Base-by-base conservation (phyloP, 2,113 vertebrate genomes). In the Gnathonemus echidnorhynchus region DNA sequence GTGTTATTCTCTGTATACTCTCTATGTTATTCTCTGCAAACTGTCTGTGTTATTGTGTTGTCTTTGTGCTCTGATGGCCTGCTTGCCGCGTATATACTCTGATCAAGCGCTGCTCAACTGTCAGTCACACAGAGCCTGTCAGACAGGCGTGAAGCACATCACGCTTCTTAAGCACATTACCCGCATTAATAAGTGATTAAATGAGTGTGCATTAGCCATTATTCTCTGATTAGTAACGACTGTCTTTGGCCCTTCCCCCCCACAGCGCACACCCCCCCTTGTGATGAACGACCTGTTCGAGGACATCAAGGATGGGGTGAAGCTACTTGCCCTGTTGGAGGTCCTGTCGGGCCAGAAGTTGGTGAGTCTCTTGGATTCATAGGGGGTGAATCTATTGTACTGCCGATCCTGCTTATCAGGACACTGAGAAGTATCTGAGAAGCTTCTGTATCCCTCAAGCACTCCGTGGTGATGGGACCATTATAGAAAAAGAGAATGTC, bases 281-380 rank as follows among this genome's bases (percentile, higher is more conserved):
- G 93, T 97, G 89, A 94, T 99, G 88, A 97, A 96, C 21, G 97
- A 99, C 88, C 96, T 99, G 27, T 99, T 98, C 93, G 97, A 98
- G 94, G 98, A 99, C 92, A 98, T 99, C 93, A 99, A 98, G 94
- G 98, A 99, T 94, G 98, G 98, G 0, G 95, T 97, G 83, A 97
- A 96, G 95, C 94, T 99, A 1, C 95, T 99, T 90, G 97, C 97
- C 17, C 95, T 99, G 86, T 94, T 99, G 94, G 98, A 99, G 89
- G 95, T 98, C 89, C 96, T 99, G 35, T 98, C 98, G 11, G 98
- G 98, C 74, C 97, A 99, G 91, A 98, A 97, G 91, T 92, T 99
- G 97, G 98, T 98, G 95, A 97, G 96, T 92, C 87, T 74, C 86
- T 27, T 0, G 46, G 21, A 46, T n/a, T 24, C 19, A 49, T 13